Conservation (phyloP, 2,888 invertebrate species). For the Drosophila niveifrons region DNA sequence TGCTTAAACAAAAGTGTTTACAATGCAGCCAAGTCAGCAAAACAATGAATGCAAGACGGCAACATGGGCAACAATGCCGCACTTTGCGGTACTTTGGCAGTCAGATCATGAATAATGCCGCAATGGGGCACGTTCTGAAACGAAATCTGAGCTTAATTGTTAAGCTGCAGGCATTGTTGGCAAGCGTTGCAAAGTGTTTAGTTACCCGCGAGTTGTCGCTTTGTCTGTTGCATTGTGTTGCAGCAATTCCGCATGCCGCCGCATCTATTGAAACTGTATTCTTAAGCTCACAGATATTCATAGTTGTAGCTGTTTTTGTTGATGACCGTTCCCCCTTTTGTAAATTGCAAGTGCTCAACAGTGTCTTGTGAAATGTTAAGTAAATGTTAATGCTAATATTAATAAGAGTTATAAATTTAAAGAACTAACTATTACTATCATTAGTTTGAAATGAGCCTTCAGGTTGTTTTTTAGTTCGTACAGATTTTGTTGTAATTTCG, state of each 20-base stretch:
- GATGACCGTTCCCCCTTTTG: constrained; percentile 34
- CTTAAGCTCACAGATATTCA: constrained; percentile 28
- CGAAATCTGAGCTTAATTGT: constrained; percentile 65
- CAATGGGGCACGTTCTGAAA: constrained; percentile 65
- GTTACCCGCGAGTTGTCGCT: constrained; percentile 22
- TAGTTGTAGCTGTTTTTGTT: constrained; percentile 16
- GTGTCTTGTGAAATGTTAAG: constrained; percentile 45
- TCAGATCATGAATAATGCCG: constrained; percentile 44
- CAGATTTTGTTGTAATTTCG: constrained; percentile 32
- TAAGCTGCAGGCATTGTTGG: constrained; percentile 31
- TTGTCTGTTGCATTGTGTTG: constrained; percentile 1
- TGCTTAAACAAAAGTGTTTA: constrained; percentile 64
- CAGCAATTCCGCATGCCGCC: constrained; percentile 35
- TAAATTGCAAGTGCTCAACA: constrained; percentile 52
- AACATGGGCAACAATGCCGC: constrained; percentile 23
- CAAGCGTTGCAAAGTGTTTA: constrained; percentile 53
- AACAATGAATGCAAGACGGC: neutral
- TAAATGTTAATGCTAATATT: neutral
- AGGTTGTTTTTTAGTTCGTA: neutral
- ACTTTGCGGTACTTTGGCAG: constrained; percentile 36
- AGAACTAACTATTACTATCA: constrained; percentile 5
- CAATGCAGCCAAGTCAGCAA: constrained; percentile 51
- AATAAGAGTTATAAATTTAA: neutral
- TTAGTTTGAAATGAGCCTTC: constrained; percentile 10
- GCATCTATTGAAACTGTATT: constrained; percentile 35